Evolutionary conservation across 1,140 invertebrate genomes (phyloP), one percentile per base, ranked within the genome.

Genomic region (Chironomus tepperi): DNA sequence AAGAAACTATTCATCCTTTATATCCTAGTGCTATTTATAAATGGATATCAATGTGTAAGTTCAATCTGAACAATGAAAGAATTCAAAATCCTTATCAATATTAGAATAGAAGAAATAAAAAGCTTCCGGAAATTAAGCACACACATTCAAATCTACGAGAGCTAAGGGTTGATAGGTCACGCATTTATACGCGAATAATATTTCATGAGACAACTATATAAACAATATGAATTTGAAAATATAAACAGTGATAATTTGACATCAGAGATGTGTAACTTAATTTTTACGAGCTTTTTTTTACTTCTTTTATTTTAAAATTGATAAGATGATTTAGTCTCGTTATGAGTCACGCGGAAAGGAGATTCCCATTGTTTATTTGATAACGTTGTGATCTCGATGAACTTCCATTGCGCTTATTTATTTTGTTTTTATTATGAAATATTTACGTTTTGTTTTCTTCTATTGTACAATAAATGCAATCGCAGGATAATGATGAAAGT

Each of bases 161-260:
- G 47, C 47, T n/a, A 70, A 70, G 65, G 65, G 65, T 70, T 70
- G 65, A 70, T 15, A 70, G 65, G 65, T 70, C 65, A 70, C 9
- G 9, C 65, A 57, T 57, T 57, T 57, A 15, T 57, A 57, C 47
- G 47, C 47, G 47, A 57, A 57, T 15, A 57, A 34, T 2, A n/a
- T 1, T 12, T 57, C 8, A 57, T 57, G 12, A 57, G 47, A n/a
- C 12, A n/a, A n/a, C 47, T 57, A n/a, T 57, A 57, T 57, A 57
- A 57, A 57, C 47, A 57, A 57, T n/a, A 15, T n/a, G 12, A 57
- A 34, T 34, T 34, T 34, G 1, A 2, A 34, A 57, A 57, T 57
- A 57, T 57, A 12, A 57, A 57, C 47, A 57, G 47, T 57, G 12
- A 57, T 57, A 34, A 34, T 34, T n/a, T 34, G 24, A 34, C 24